Percentiles rank a stretch among this genome's conserved stretches.
phyloP scores from a whole-genome alignment of 2,888 invertebrate species.

The Nomada lathburiana region DNA sequence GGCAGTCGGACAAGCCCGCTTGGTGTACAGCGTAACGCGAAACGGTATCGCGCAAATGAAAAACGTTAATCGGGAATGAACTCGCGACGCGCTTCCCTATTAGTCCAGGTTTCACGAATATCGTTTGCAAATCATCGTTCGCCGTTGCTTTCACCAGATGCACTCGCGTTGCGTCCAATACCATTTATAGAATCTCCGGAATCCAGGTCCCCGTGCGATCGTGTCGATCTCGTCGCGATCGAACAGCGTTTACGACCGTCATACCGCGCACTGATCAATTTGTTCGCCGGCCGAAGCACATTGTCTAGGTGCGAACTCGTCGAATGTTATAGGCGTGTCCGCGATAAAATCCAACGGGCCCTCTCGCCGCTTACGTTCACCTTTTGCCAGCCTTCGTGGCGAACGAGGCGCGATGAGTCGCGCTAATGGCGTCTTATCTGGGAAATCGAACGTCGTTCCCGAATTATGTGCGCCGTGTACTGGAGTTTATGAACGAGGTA shows the following conservation, averaged over 20 bases:
- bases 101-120: constrained; percentile 12
- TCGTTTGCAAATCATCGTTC: constrained; percentile 20
- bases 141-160: constrained; percentile 33
- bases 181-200: neutral
- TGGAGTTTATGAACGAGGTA: neutral
- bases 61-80: constrained; percentile 32
- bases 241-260: constrained; percentile 20
- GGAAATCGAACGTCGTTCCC: constrained; percentile 51
- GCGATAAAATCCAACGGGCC: constrained; percentile 67
- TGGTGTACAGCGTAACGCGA: neutral
- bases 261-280: constrained; percentile 59
- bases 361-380: constrained; percentile 62
- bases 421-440: constrained; percentile 51
- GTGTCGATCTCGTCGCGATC: neutral
- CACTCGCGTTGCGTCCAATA: neutral
- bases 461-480: constrained; percentile 29
- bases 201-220: constrained; percentile 15
- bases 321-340: constrained; percentile 62
- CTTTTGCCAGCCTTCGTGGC: constrained; percentile 51
- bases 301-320: constrained; percentile 62
- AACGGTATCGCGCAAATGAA: constrained; percentile 21
- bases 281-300: constrained; percentile 62
- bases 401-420: constrained; percentile 57
- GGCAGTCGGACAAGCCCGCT: neutral
- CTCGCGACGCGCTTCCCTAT: constrained; percentile 2